Evolutionary conservation across 2,113 vertebrate genomes (phyloP), one percentile per base, ranked within the genome.

Genomic region (Festucalex cinctus): DNA sequence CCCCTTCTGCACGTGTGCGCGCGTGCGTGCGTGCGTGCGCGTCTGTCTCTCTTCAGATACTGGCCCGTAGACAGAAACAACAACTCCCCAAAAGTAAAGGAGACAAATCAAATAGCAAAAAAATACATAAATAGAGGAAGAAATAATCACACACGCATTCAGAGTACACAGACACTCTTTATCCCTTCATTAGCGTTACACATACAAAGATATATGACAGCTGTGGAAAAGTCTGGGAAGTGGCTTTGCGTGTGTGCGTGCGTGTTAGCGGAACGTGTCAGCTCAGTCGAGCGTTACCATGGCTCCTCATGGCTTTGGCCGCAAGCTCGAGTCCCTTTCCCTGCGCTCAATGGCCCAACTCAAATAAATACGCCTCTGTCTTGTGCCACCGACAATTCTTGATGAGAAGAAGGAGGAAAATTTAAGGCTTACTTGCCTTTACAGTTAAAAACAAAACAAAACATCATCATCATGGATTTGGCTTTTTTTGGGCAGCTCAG

Each of bases 81-180:
- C 74, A 87, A 85, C 83, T 86, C 66, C 44, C 79, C 75, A 86
- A 86, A n/a, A 74, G 79, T 86, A 86, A 76, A 85, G 73, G 73
- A 85, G 80, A 83, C 83, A 79, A 79, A 86, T 86, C 82, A 81
- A 81, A 86, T 86, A 80, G 82, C 77, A 85, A 69, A 81, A 79
- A 78, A 76, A 17, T 17, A 57, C 32, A 57, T 8, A 57, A 28
- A 32, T 32, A 9, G 54, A 16, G 54, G 28, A 57, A 57, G 66
- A 57, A 66, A 61, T 53, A 63, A 43, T 37, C 65, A 66, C 65
- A 67, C 36, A 68, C 59, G 68, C 65, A 48, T 17, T 12, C 26
- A 60, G 24, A 75, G 65, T 22, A 76, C 71, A 80, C 73, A 76
- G 62, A 54, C 69, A 35, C 37, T 63, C 68, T 57, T 57, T 57